Evolutionary conservation across 2,113 vertebrate genomes (phyloP).

Genomic region (Zosterops japonicus): DNA sequence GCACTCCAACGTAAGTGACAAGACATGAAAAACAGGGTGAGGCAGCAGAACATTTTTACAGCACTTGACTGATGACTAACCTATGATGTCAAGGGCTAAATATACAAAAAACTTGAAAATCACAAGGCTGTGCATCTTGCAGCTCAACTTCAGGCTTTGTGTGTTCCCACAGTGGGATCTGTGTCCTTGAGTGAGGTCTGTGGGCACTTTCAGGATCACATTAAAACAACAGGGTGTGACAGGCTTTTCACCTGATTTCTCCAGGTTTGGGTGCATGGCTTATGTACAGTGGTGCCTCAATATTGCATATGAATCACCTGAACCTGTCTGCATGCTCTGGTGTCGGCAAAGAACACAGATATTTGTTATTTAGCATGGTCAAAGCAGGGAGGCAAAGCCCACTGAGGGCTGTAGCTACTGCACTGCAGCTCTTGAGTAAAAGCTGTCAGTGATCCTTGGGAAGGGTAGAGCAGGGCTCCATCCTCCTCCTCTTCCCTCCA

Average conservation of each 20-base stretch:
- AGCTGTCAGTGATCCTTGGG: background rate
- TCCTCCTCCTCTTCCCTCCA: background rate
- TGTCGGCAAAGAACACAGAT: background rate
- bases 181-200: background rate
- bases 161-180: background rate
- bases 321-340: background rate
- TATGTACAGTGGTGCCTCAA: fast-evolving
- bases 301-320: background rate
- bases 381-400: background rate
- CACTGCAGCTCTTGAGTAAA: background rate
- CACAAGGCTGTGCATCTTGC: background rate
- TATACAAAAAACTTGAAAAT: background rate
- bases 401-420: background rate
- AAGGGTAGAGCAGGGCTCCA: background rate
- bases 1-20: background rate
- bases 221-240: background rate
- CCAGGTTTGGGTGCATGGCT: background rate
- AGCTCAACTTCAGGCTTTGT: background rate
- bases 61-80: background rate
- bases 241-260: background rate
- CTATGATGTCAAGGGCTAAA: background rate
- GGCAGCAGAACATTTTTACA: background rate
- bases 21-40: background rate
- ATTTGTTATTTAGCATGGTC: background rate
- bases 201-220: background rate